Evolutionary conservation across 2,113 vertebrate species (phyloP).

Genomic region (Scytalopus superciliaris): DNA sequence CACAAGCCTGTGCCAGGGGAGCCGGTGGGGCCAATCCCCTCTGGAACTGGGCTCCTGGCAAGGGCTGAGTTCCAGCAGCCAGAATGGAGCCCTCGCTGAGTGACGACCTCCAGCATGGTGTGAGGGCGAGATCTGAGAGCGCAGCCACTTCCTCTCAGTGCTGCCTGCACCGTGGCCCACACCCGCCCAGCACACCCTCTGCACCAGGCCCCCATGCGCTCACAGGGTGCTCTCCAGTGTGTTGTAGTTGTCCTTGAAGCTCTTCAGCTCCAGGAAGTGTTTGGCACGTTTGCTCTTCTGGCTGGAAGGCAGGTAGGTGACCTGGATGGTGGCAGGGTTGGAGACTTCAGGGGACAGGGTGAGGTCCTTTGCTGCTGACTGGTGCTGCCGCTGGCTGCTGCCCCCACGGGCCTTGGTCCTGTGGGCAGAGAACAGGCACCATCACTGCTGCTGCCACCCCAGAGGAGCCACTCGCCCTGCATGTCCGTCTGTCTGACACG

Average conservation of each 20-base stretch:
- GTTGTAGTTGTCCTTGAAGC: conserved; percentile 98
- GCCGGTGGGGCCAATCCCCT: neutral
- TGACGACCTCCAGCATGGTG: fast-evolving
- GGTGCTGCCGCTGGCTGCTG: conserved; percentile 83
- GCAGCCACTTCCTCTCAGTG: neutral
- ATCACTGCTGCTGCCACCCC: neutral
- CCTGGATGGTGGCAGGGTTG: conserved; percentile 82
- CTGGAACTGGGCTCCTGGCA: neutral
- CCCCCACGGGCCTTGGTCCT: conserved; percentile 72
- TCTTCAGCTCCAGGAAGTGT: conserved; percentile 95
- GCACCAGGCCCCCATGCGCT: neutral
- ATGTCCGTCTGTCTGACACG: fast-evolving
- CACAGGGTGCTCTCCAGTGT: conserved; percentile 91
- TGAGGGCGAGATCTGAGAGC: neutral
- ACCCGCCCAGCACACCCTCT: neutral
- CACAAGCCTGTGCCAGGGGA: neutral
- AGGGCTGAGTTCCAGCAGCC: neutral
- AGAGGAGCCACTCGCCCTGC: fast-evolving
- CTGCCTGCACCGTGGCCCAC: neutral
- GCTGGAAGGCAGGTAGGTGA: conserved; percentile 88
- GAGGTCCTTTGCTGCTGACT: conserved; percentile 91
- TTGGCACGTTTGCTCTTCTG: conserved; percentile 94
- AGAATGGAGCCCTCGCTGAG: neutral
- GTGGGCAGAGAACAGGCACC: neutral
- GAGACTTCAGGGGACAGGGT: conserved; percentile 77